Evolutionary conservation across 2,888 invertebrate genomes (phyloP), one percentile per base, ranked within the genome.

Genomic region (Syrphus vitripennis): DNA sequence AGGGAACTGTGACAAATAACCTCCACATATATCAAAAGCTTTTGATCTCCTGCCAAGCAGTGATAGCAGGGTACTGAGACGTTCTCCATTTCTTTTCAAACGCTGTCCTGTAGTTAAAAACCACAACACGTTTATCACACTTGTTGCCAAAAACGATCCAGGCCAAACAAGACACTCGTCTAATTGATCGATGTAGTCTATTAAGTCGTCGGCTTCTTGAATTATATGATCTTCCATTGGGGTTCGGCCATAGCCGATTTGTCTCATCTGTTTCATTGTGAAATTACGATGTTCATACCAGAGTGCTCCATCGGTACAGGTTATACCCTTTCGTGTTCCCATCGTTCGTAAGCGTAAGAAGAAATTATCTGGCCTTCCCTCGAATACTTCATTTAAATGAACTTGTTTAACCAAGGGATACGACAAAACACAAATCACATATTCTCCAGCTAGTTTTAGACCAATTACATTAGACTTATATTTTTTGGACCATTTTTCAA

Each of bases 71-170:
- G 90, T 90, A 1, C 90, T 88, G 42, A 95, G 88, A 16, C 92
- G 90, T 5, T 90, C 87, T 84, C 94, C 93, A 4, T 92, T 90
- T 48, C 92, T 91, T n/a, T 91, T 88, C 42, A 95, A 93, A 40
- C 93, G 74, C 72, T 90, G 89, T n/a, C 94, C 94, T 12, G 95
- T 94, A 4, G 93, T 93, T 31, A 95, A 90, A 14, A 93, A 93
- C 95, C 95, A 96, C 9, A 96, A 90, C 0, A 95, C 94, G 89
- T 95, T 95, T 55, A 96, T 93, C 1, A 95, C 94, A 40, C 94
- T 93, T 3, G 94, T 93, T 1, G 94, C 92, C 69, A 95, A 89
- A 81, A 93, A 89, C 16, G 89, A 89, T 0, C 90, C 92, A 0
- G 92, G 92, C 89, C 91, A 91, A 1, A 90, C 88, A 0, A 91